Conservation (phyloP, 2,113 vertebrate species). For the Campylomormyrus tamandua region DNA sequence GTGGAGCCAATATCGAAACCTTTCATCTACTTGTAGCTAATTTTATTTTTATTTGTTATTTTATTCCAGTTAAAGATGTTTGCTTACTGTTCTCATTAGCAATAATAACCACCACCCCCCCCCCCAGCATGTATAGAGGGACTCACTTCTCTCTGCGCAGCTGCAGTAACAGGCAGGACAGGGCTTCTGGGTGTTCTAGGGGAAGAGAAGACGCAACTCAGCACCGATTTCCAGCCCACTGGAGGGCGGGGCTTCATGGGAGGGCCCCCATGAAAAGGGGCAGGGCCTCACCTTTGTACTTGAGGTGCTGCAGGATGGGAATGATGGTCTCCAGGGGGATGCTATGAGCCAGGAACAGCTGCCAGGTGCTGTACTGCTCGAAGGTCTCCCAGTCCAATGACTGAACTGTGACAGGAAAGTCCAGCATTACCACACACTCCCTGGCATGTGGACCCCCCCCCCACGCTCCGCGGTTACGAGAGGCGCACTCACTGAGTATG, state of each 20-base stretch:
- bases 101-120: background rate
- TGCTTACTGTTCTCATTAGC: background rate
- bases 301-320: slow-evolving; percentile 91
- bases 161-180: slow-evolving; percentile 87
- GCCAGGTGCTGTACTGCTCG: slow-evolving; percentile 96
- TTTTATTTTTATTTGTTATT: background rate
- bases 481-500: slow-evolving; percentile 79
- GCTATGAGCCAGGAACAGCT: slow-evolving; percentile 89
- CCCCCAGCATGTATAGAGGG: background rate
- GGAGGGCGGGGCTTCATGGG: background rate
- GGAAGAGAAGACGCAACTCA: background rate
- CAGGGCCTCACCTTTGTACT: slow-evolving; percentile 76
- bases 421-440: background rate
- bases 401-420: slow-evolving; percentile 63
- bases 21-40: background rate
- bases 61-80: background rate
- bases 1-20: background rate
- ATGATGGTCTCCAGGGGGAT: slow-evolving; percentile 90
- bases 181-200: slow-evolving; percentile 84
- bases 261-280: background rate
- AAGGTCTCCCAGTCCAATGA: slow-evolving; percentile 97
- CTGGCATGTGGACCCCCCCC: background rate
- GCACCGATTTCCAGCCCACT: background rate
- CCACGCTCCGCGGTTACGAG: background rate
- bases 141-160: slow-evolving; percentile 84